phyloP scores from a whole-genome alignment of 2,113 vertebrate species.

The Aldabrachelys gigantea region DNA sequence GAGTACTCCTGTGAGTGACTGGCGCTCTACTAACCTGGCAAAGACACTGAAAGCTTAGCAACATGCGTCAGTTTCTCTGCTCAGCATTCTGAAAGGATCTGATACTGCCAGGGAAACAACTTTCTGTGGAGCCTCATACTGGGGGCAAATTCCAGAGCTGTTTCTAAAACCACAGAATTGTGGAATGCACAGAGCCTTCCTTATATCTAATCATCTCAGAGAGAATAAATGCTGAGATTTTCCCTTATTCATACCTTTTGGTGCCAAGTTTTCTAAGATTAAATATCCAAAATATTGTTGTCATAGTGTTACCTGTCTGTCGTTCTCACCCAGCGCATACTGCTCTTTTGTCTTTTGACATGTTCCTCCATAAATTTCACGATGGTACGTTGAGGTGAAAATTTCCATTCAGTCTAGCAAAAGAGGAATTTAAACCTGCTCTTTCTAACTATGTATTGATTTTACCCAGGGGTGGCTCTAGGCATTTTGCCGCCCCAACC shows the following conservation, averaged over 20 bases:
- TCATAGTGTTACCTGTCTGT: background rate
- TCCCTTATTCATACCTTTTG: background rate
- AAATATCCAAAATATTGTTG: background rate
- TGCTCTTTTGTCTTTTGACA: background rate
- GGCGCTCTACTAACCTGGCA: background rate
- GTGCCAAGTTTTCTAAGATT: background rate
- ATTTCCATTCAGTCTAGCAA: background rate
- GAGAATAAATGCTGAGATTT: background rate
- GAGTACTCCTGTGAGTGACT: background rate
- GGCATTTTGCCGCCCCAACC: too few species aligned
- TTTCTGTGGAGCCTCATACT: background rate
- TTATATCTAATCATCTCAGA: background rate
- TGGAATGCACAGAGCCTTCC: background rate
- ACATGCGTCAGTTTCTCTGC: background rate
- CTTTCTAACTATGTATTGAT: background rate
- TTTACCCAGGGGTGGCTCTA: background rate
- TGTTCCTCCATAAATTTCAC: background rate
- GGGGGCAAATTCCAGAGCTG: constrained; percentile 46
- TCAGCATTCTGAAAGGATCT: background rate
- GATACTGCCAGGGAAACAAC: constrained; percentile 17
- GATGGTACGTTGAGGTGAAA: background rate
- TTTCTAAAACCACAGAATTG: constrained; percentile 33
- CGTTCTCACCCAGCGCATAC: background rate
- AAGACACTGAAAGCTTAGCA: background rate
- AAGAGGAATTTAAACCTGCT: background rate